Percentiles rank a stretch among this genome's conserved stretches.
Evolutionary conservation across 2,113 vertebrate species (phyloP).

Genomic region (Alaudala cheleensis): DNA sequence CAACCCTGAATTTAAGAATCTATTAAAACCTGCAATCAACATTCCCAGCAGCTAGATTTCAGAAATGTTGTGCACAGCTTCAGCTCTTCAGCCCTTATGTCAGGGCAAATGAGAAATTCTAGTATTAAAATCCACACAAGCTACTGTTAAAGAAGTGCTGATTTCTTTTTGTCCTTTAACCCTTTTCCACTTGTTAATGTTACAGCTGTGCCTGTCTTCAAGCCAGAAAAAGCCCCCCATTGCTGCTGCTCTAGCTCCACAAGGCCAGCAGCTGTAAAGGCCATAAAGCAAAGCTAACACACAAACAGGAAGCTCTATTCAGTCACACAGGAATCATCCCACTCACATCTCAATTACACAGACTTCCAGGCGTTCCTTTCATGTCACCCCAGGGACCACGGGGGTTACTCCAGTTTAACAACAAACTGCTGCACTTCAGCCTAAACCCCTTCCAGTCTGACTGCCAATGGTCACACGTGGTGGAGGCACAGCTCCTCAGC

Average conservation of each 20-base stretch:
- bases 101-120: not conserved
- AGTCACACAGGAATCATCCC: not conserved
- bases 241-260: not conserved
- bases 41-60: not conserved
- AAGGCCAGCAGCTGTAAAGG: not conserved
- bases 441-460: not conserved
- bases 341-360: not conserved
- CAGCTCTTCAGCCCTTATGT: not conserved
- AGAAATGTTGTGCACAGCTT: not conserved
- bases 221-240: not conserved
- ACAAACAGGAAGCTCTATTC: conserved; percentile 31
- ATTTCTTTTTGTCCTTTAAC: not conserved
- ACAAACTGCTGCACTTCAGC: not conserved
- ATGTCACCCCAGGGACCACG: not conserved
- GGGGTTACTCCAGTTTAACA: not conserved
- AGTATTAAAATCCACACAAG: not conserved
- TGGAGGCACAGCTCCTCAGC: not conserved
- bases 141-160: not conserved
- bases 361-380: not conserved
- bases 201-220: not conserved
- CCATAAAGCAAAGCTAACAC: not conserved
- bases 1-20: not conserved
- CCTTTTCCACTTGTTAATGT: not conserved
- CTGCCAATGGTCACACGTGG: not conserved
- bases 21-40: not conserved